Conservation (phyloP, 2,113 vertebrate genomes). For the Prionailurus viverrinus region DNA sequence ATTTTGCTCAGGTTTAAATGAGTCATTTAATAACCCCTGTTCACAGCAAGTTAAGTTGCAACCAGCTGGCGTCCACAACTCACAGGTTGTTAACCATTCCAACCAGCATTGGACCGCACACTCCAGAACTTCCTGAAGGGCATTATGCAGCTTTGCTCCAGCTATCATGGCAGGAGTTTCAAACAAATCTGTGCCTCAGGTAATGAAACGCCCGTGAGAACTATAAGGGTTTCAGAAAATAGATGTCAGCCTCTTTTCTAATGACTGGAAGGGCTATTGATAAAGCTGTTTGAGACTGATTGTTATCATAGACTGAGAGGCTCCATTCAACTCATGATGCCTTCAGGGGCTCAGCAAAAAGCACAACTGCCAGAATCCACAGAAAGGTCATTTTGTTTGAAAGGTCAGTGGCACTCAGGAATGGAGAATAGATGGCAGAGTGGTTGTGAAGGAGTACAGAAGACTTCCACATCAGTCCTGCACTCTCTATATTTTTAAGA, state of each 20-base stretch:
- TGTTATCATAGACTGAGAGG: conserved; percentile 40
- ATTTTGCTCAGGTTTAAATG: conserved; percentile 75
- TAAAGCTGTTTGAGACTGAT: conserved; percentile 63
- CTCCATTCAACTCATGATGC: not conserved
- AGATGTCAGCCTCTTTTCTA: conserved; percentile 63
- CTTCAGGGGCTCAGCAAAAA: not conserved
- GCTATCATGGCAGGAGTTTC: conserved; percentile 53
- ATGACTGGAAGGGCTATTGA: conserved; percentile 65
- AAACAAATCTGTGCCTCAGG: conserved; percentile 65
- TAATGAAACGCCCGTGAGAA: conserved; percentile 68
- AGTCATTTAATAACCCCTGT: conserved; percentile 70
- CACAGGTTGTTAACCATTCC: conserved; percentile 67
- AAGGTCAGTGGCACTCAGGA: conserved; percentile 51
- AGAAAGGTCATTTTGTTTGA: conserved; percentile 53
- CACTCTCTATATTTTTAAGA: conserved; percentile 23
- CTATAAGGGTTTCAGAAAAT: conserved; percentile 56
- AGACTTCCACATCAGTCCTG: not conserved
- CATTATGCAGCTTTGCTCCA: not conserved
- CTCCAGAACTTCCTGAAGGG: conserved; percentile 58
- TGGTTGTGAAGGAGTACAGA: not conserved
- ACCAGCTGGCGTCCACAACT: conserved; percentile 77
- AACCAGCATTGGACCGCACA: not conserved
- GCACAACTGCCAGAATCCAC: not conserved
- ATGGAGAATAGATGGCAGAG: not conserved
- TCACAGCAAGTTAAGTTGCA: conserved; percentile 74